Base-by-base conservation (phyloP, 2,888 invertebrate species). In the Andrena fulva region DNA sequence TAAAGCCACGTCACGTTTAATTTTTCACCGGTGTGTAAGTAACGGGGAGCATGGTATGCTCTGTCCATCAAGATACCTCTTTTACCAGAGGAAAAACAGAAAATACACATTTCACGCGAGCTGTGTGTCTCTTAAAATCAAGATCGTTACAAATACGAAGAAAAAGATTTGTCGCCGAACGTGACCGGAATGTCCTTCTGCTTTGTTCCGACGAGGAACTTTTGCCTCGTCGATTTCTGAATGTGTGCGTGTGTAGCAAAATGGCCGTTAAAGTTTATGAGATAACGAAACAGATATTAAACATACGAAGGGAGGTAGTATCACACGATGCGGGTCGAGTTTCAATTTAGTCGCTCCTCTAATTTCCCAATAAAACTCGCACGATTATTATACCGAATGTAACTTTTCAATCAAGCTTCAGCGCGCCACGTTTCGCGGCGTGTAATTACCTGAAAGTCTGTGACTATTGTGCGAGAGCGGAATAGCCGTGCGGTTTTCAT, bases 221-320 rank as follows among this genome's bases (percentile, higher is more conserved):
- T 73, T 80, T 73, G 72, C 62, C 71, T 62, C 66, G 64, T 67
- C 77, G 71, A 60, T 77, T 81, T 71, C 62, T 70, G 60, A 27
- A 35, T 59, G 42, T 59, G 68, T 73, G 68, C 50, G 52, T 62
- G 77, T 59, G 76, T 84, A 76, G 70, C 81, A 86, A 85, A 82
- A 85, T 86, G 86, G 82, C 82, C 72, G 84, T 73, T 75, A 72
- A 72, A 77, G 74, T 82, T 88, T 75, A 76, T 68, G 80, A 87
- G 84, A 86, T 81, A 88, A 84, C 77, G 88, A 84, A 81, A 86
- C 78, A 84, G 85, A 86, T 85, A 88, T 86, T 88, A 81, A 84
- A 88, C 78, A 71, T 80, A 81, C 66, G 80, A 42, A 63, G 71
- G 80, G 71, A 77, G 79, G 48, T 31, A 29, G 27, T 62, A 67